phyloP scores from a whole-genome alignment of 1,140 invertebrate species.

The Aphidius gifuensis region DNA sequence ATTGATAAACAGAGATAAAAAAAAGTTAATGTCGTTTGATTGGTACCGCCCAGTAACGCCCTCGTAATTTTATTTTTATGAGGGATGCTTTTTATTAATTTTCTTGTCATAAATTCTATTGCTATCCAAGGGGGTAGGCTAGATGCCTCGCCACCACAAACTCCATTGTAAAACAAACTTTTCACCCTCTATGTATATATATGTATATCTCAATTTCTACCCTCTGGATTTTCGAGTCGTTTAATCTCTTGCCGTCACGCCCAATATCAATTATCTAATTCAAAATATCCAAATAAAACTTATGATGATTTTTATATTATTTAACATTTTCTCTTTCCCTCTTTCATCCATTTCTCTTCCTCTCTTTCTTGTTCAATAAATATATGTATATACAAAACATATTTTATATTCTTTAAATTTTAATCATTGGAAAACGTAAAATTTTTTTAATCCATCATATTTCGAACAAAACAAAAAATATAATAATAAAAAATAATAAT shows the following conservation, averaged over 20 bases:
- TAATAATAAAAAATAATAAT: neutral
- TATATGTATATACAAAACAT: too few relatives aligned
- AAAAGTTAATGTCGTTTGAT: constrained; percentile 28
- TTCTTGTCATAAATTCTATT: constrained; percentile 29
- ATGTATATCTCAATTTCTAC: neutral
- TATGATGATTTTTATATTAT: neutral
- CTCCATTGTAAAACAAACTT: too few relatives aligned
- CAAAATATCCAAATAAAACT: too few relatives aligned
- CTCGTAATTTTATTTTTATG: constrained; percentile 27
- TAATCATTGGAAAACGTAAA: neutral
- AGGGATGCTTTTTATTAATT: constrained; percentile 35
- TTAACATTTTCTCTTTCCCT: too few relatives aligned
- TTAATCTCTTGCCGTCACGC: constrained; percentile 37
- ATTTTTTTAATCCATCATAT: neutral
- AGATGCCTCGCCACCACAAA: constrained; percentile 8
- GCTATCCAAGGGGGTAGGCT: constrained; percentile 1
- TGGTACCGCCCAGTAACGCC: constrained; percentile 39
- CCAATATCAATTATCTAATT: constrained; percentile 14
- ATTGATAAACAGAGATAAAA: neutral
- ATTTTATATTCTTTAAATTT: too few relatives aligned
- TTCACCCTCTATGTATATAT: too few relatives aligned
- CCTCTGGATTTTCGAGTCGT: constrained; percentile 24
- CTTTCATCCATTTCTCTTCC: too few relatives aligned
- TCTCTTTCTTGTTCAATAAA: too few relatives aligned
- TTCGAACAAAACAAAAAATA: constrained; percentile 1